phyloP scores from a whole-genome alignment of 1,140 invertebrate species.

The Gonatopus flavifemur region DNA sequence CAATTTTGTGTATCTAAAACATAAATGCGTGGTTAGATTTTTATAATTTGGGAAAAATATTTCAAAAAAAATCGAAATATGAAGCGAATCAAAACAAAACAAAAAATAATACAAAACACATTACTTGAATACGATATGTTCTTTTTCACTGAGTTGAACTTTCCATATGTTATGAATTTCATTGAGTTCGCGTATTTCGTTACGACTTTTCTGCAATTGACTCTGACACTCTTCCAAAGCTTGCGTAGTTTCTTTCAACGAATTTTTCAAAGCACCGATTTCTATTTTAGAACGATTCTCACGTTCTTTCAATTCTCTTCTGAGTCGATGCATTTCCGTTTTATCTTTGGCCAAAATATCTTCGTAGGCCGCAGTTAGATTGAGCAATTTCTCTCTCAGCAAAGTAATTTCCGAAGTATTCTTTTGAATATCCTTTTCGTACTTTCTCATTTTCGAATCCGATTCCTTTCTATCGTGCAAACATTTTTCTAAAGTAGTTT shows the following conservation, averaged over 20 bases:
- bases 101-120: not conserved
- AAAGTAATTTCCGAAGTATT: slow-evolving; percentile 23
- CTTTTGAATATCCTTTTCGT: slow-evolving; percentile 39
- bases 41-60: not conserved
- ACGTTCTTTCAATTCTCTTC: slow-evolving; percentile 38
- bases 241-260: slow-evolving; percentile 40
- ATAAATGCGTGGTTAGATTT: no score
- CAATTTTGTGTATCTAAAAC: slow-evolving; percentile 22
- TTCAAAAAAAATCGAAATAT: not conserved
- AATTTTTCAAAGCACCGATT: slow-evolving; percentile 36
- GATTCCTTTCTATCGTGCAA: slow-evolving; percentile 31
- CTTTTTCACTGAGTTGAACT: slow-evolving; percentile 27
- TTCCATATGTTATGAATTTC: slow-evolving; percentile 31
- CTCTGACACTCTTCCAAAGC: slow-evolving; percentile 42
- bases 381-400: slow-evolving; percentile 35
- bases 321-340: slow-evolving; percentile 35
- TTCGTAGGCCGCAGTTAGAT: slow-evolving; percentile 34
- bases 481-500: slow-evolving; percentile 27
- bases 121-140: slow-evolving; percentile 23
- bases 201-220: slow-evolving; percentile 40
- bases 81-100: not conserved
- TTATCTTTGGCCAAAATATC: slow-evolving; percentile 35
- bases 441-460: slow-evolving; percentile 25
- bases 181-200: slow-evolving; percentile 33
- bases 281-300: slow-evolving; percentile 42